Percentiles rank a stretch among this genome's conserved stretches.
These are phyloP conservation scores for Lithosia quadra DNA, from an alignment of 2,888 invertebrate genomes.

Conservation along the genomic window DNA sequence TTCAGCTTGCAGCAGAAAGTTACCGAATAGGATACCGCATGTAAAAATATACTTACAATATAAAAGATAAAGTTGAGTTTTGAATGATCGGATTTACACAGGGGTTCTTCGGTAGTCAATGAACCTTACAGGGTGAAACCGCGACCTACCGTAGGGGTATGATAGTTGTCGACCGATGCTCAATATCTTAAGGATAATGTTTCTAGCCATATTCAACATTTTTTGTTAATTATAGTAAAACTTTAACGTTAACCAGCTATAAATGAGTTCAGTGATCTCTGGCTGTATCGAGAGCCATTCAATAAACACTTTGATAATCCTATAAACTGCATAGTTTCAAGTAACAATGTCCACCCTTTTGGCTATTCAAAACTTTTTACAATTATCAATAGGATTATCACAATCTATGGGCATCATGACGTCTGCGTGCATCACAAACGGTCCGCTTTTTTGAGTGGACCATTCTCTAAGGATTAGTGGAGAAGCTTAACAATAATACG, in stretches of 20 bases:
- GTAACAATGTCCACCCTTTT: constrained; percentile 9
- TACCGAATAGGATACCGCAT: constrained; percentile 47
- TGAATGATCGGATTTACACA: constrained; percentile 45
- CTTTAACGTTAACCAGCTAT: too few relatives aligned
- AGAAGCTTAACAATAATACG: constrained; percentile 17
- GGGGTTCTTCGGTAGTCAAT: constrained; percentile 74
- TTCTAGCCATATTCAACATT: not conserved
- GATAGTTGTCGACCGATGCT: constrained; percentile 62
- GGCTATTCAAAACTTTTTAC: constrained; percentile 23
- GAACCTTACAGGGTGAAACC: constrained; percentile 75
- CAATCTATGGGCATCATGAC: constrained; percentile 53
- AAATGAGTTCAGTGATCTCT: not conserved
- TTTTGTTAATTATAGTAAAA: not conserved
- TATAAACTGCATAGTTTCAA: not conserved
- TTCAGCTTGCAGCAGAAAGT: constrained; percentile 75
- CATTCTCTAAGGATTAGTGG: constrained; percentile 45
- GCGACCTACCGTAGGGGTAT: constrained; percentile 81
- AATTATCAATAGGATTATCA: constrained; percentile 48
- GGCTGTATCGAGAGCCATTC: not conserved
- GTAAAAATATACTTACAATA: constrained; percentile 43
- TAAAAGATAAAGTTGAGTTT: constrained; percentile 50
- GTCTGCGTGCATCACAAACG: constrained; percentile 53
- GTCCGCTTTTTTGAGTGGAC: constrained; percentile 52
- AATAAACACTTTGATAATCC: not conserved
- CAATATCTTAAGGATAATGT: constrained; percentile 31